phyloP scores from a whole-genome alignment of 2,113 vertebrate species.

The Oryzias curvinotus region DNA sequence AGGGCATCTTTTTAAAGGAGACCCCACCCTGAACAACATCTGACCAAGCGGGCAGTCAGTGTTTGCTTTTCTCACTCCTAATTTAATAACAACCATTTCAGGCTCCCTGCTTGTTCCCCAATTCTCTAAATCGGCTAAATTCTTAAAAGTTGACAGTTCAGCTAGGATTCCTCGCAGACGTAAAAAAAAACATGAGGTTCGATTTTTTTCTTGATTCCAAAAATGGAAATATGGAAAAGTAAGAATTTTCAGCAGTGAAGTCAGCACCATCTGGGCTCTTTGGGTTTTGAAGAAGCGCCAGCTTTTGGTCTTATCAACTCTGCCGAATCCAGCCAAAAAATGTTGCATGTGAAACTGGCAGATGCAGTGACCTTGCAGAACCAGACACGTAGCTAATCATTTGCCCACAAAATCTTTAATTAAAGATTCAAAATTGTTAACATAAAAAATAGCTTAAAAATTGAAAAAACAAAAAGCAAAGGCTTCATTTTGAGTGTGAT shows the following conservation, averaged over 20 bases:
- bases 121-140: not conserved
- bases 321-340: not conserved
- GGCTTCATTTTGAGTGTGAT: not conserved
- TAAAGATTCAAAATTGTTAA: no score
- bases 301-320: not conserved
- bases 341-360: not conserved
- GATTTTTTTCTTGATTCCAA: no score
- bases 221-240: not conserved
- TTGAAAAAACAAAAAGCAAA: not conserved
- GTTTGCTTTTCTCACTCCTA: conserved; percentile 23
- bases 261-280: not conserved
- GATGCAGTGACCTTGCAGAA: not conserved
- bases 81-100: conserved; percentile 19
- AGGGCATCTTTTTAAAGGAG: conserved; percentile 48
- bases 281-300: not conserved
- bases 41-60: not conserved
- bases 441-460: not conserved
- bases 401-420: not conserved
- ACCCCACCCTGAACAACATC: conserved; percentile 16
- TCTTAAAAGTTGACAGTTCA: not conserved
- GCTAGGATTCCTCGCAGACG: no score
- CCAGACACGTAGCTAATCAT: not conserved
- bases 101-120: not conserved
- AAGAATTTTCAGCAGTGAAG: not conserved
- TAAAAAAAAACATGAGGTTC: not conserved